Base-by-base conservation (phyloP, 2,888 invertebrate genomes). In the Corbicula japonica region DNA sequence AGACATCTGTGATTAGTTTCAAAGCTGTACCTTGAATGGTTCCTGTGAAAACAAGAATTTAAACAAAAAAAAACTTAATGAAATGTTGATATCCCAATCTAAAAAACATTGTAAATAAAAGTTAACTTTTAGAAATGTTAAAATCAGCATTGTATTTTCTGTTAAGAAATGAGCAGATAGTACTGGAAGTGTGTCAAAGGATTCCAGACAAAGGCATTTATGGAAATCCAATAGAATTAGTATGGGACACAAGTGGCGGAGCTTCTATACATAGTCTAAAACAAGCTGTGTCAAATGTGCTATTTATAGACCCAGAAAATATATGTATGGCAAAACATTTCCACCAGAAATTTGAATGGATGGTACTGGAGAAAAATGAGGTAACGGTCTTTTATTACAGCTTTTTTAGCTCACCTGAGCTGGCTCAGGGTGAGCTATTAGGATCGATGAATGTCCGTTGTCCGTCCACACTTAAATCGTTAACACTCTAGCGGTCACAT, bases 241-340 rank as follows among this genome's bases (percentile, higher is more conserved):
- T 92, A n/a, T 92, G 92, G 92, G 88, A 92, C 74, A 86, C 87
- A 35, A 76, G 83, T 41, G 70, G 78, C 18, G 91, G 91, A 1
- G 86, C 89, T 18, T 83, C 86, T 18, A 77, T 86, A 23, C 75
- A 73, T 3, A 81, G 82, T 62, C 85, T 92, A 38, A 78, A 86
- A 34, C 84, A 87, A 66, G 79, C 85, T 4, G 73, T 92, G 5
- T 84, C 89, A 28, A 77, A 84, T 6, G 34, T 75, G 21, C 74
- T 89, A 0, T 48, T 68, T 23, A 71, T 89, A 34, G 88, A 90
- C n/a, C 58, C 76, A 8, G 88, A 91, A 44, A 72, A 84, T 66
- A 63, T 92, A 2, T 28, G 80, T 26, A 78, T 92, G 26, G 92
- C 92, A 23, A 92, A 92, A 81, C 89, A 92, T 75, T 88, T 88